Conservation (phyloP, 2,888 invertebrate species). For the Xestia rhomboidea region DNA sequence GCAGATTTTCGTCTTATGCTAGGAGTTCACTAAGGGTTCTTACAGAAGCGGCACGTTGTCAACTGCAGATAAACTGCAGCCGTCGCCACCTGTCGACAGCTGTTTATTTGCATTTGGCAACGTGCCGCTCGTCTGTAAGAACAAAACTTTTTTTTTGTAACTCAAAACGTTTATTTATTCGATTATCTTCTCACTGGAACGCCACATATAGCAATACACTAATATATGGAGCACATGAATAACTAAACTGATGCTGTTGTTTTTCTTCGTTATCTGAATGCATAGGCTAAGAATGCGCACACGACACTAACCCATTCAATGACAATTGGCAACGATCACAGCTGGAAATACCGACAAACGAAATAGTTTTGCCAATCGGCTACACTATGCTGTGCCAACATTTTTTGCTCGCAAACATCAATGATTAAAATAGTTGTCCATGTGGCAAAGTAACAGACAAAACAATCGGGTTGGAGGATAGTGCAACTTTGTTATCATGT, state of each 20-base stretch:
- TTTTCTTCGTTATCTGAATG: neutral
- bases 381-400: constrained; percentile 8
- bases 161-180: too few species aligned
- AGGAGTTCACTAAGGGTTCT: neutral
- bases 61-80: too few species aligned
- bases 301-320: constrained; percentile 30
- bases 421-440: constrained; percentile 9
- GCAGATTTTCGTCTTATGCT: too few species aligned
- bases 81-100: too few species aligned
- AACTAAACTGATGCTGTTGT: too few species aligned
- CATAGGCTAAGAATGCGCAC: neutral
- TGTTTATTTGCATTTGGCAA: too few species aligned
- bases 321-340: constrained; percentile 27
- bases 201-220: too few species aligned
- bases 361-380: constrained; percentile 16
- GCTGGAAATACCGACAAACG: constrained; percentile 21
- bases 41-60: too few species aligned
- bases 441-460: neutral
- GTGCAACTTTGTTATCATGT: neutral
- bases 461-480: neutral
- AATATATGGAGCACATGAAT: too few species aligned
- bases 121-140: too few species aligned
- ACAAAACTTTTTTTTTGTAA: neutral
- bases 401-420: constrained; percentile 19
- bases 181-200: too few species aligned